A percentile compares a stretch with the other conserved stretches of the same genome.
phyloP scores from a whole-genome alignment of 2,888 invertebrate species.

The Trichacis sp. region DNA sequence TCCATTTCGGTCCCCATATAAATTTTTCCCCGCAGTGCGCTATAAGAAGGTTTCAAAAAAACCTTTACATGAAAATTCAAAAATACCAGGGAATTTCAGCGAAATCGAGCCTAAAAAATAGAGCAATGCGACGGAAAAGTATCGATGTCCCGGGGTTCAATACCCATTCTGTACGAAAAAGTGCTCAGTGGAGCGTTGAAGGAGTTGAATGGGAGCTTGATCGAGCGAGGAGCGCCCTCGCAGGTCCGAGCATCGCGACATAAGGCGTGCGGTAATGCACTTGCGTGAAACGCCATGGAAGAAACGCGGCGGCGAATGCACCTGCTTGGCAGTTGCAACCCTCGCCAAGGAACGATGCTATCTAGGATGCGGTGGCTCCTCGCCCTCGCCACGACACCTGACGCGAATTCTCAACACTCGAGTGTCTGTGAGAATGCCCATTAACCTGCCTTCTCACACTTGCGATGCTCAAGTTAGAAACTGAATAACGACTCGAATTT shows the following conservation, averaged over 20 bases:
- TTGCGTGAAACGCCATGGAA: slow-evolving; percentile 31
- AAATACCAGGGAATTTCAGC: too few relatives aligned
- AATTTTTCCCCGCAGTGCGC: too few relatives aligned
- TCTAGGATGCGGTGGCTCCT: slow-evolving; percentile 54
- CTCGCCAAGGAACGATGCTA: slow-evolving; percentile 63
- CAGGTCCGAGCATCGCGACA: slow-evolving; percentile 12
- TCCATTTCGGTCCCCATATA: too few relatives aligned
- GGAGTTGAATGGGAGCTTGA: neutral
- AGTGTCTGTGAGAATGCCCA: slow-evolving; percentile 62
- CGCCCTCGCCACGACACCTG: slow-evolving; percentile 59
- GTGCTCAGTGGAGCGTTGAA: neutral
- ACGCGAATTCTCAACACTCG: slow-evolving; percentile 49
- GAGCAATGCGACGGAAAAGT: too few relatives aligned
- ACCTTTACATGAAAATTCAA: too few relatives aligned
- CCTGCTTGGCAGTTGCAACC: slow-evolving; percentile 61
- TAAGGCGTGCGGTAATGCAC: slow-evolving; percentile 30
- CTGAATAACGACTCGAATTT: neutral
- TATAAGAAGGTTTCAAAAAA: too few relatives aligned
- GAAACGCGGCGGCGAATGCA: slow-evolving; percentile 52
- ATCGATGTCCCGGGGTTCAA: too few relatives aligned
- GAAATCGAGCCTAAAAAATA: too few relatives aligned
- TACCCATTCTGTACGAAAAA: too few relatives aligned
- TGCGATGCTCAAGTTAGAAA: slow-evolving; percentile 3
- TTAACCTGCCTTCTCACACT: slow-evolving; percentile 62
- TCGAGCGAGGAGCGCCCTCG: neutral